Percentiles rank a stretch among this genome's conserved stretches.
These are phyloP conservation scores for Apodemus sylvaticus DNA, from an alignment of 2,113 vertebrate genomes.

Conservation along the genomic window DNA sequence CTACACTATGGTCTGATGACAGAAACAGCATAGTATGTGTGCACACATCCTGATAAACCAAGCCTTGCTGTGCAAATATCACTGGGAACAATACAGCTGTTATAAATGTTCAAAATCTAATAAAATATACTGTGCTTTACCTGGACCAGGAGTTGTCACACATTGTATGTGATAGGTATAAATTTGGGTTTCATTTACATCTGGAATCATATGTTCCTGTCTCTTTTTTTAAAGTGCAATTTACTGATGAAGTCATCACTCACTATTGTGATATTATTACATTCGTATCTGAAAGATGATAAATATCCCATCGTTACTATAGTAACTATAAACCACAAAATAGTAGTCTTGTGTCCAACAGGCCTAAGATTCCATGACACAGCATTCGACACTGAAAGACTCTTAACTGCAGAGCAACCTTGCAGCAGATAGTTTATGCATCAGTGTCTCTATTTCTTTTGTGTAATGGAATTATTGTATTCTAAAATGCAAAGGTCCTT, in stretches of 20 bases:
- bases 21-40: neutral
- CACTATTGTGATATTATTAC: neutral
- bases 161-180: conserved; percentile 46
- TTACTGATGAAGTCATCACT: conserved; percentile 56
- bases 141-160: neutral
- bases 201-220: conserved; percentile 41
- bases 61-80: neutral
- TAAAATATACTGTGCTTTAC: neutral
- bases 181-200: conserved; percentile 44
- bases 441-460: neutral
- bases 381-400: neutral
- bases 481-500: neutral
- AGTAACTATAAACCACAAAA: neutral
- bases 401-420: neutral
- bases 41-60: neutral
- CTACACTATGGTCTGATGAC: neutral
- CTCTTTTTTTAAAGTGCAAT: neutral
- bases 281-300: neutral
- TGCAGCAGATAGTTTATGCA: neutral
- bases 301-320: neutral
- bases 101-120: neutral
- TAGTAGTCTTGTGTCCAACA: neutral
- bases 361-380: neutral
- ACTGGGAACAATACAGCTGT: neutral
- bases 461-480: neutral